These are phyloP conservation scores for Sclerodermus sp. DNA, from an alignment of 2,888 invertebrate genomes.

Conservation along the genomic window DNA sequence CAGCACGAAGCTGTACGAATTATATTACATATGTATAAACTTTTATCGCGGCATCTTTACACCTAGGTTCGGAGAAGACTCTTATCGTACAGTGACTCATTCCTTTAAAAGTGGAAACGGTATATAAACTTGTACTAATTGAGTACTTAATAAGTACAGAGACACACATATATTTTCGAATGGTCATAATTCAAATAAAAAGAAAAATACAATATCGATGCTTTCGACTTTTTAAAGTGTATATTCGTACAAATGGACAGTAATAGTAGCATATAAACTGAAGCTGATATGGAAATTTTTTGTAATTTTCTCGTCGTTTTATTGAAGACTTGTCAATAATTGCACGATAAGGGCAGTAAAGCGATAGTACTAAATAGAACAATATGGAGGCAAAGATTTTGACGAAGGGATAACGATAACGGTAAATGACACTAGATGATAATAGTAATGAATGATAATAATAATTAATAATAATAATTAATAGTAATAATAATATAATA, in stretches of 20 bases:
- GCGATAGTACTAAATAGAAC: neutral
- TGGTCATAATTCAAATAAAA: too few species aligned
- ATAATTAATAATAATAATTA: neutral
- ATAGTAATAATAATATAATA: neutral
- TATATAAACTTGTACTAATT: too few species aligned
- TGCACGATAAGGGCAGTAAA: neutral
- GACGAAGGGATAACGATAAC: slow-evolving; percentile 29
- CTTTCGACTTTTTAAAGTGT: neutral
- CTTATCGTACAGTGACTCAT: slow-evolving; percentile 24
- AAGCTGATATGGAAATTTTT: too few species aligned
- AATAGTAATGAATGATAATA: neutral
- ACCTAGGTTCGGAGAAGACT: slow-evolving; percentile 34
- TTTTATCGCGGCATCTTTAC: slow-evolving; percentile 49
- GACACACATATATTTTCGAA: neutral
- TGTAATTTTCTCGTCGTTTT: too few species aligned
- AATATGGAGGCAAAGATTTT: slow-evolving; percentile 13
- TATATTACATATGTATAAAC: slow-evolving; percentile 56
- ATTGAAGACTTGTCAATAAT: too few species aligned
- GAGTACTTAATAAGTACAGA: slow-evolving; percentile 1
- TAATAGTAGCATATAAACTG: too few species aligned
- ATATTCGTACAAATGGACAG: slow-evolving; percentile 6
- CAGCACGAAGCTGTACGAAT: slow-evolving; percentile 44
- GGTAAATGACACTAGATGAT: slow-evolving; percentile 18
- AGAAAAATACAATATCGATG: too few species aligned
- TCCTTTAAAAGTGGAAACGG: too few species aligned